phyloP scores from a whole-genome alignment of 2,797 vertebrate genomes.

The Dryobates pubescens region DNA sequence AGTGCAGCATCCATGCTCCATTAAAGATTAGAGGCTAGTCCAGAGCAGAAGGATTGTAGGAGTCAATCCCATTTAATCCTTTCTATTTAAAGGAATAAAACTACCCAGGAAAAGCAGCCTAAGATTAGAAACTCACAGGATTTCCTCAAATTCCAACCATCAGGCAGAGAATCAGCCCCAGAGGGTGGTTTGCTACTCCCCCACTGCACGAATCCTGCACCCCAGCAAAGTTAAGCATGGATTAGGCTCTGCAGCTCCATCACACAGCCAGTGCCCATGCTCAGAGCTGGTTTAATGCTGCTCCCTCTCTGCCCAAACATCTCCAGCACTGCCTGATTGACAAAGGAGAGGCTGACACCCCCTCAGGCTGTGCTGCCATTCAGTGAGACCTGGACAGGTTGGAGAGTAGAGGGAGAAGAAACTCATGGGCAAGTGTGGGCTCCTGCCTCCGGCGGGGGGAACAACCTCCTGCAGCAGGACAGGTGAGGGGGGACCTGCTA shows the following conservation, averaged over 20 bases:
- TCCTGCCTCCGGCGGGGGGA: too few species aligned
- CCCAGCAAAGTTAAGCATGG: not conserved
- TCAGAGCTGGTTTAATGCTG: not conserved
- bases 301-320: not conserved
- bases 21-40: not conserved
- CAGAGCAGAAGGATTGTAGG: conserved; percentile 28
- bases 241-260: not conserved
- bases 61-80: conserved; percentile 58
- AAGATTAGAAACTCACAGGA: conserved; percentile 60
- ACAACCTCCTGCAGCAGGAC: too few species aligned
- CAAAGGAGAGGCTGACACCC: not conserved
- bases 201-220: not conserved
- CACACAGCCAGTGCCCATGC: not conserved
- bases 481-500: too few species aligned
- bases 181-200: not conserved
- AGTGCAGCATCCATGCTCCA: not conserved
- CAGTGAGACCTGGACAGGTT: too few species aligned
- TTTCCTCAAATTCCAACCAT: conserved; percentile 50
- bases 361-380: too few species aligned
- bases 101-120: conserved; percentile 47
- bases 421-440: too few species aligned
- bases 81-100: conserved; percentile 68
- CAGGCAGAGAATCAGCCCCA: not conserved
- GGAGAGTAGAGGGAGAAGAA: too few species aligned
- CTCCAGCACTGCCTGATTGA: not conserved